phyloP scores from a whole-genome alignment of 2,113 vertebrate species.

The Galeopterus variegatus region DNA sequence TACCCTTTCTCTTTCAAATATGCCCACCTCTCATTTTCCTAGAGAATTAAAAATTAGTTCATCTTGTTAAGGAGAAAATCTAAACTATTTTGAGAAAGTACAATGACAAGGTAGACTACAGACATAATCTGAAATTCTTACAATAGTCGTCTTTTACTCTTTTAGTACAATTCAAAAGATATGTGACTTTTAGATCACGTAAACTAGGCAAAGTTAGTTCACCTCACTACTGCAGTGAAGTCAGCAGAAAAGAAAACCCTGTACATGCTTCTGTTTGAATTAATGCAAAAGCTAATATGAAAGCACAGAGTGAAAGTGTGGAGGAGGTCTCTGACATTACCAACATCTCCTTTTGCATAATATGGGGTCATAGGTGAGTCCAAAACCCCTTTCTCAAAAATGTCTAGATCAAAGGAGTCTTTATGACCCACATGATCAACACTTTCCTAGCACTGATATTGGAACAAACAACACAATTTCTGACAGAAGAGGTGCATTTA shows the following conservation, averaged over 20 bases:
- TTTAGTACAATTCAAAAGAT: conserved; percentile 68
- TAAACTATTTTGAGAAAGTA: conserved; percentile 38
- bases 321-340: neutral
- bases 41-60: conserved; percentile 44
- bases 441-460: neutral
- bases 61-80: conserved; percentile 31
- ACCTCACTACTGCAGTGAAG: neutral
- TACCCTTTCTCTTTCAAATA: conserved; percentile 40
- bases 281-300: conserved; percentile 36
- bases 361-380: neutral
- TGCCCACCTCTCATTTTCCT: neutral
- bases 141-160: conserved; percentile 48
- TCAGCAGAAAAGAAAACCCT: conserved; percentile 43
- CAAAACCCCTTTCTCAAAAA: conserved; percentile 58
- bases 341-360: conserved; percentile 22
- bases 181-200: conserved; percentile 54
- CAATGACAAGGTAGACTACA: conserved; percentile 6
- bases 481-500: neutral
- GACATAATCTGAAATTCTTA: conserved; percentile 43
- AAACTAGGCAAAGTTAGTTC: conserved; percentile 44
- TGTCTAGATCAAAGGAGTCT: neutral
- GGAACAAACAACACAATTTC: neutral
- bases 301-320: neutral
- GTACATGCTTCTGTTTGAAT: conserved; percentile 35
- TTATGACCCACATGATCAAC: neutral